phyloP scores from a whole-genome alignment of 2,888 invertebrate genomes.

The Lepidocyrtinus sp. region DNA sequence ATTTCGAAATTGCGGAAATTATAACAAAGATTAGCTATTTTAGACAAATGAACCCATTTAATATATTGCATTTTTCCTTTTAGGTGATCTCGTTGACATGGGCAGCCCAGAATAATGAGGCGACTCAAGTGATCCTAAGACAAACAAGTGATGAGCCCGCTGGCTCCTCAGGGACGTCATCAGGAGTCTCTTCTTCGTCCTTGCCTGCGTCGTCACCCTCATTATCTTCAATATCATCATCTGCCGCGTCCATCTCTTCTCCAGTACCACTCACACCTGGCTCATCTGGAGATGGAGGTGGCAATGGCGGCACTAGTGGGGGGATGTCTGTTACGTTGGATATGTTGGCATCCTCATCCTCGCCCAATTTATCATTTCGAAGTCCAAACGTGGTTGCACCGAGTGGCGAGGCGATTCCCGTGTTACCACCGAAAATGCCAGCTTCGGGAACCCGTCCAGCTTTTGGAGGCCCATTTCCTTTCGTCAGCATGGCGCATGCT shows the following conservation, averaged over 20 bases:
- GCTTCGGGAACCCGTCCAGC: constrained; percentile 74
- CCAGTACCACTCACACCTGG: constrained; percentile 63
- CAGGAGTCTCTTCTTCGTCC: constrained; percentile 47
- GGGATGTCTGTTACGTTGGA: constrained; percentile 63
- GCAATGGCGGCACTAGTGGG: no score
- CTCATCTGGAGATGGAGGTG: constrained; percentile 63
- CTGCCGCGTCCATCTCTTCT: constrained; percentile 33
- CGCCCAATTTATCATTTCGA: constrained; percentile 71
- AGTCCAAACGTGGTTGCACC: constrained; percentile 83
- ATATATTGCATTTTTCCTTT: constrained; percentile 34
- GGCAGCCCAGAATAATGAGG: constrained; percentile 78
- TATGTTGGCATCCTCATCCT: constrained; percentile 60
- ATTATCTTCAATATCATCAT: constrained; percentile 40
- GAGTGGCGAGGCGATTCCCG: constrained; percentile 70
- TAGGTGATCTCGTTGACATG: constrained; percentile 78
- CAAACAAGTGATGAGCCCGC: constrained; percentile 69
- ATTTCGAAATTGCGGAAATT: constrained; percentile 72
- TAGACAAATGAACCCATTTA: not conserved
- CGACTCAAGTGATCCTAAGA: constrained; percentile 80
- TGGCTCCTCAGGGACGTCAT: constrained; percentile 71
- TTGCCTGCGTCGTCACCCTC: constrained; percentile 57
- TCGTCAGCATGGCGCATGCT: constrained; percentile 92
- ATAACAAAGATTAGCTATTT: not conserved
- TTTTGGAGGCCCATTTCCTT: constrained; percentile 82
- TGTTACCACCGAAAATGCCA: constrained; percentile 62